phyloP scores from a whole-genome alignment of 1,140 invertebrate genomes.

The Drosophila pallidifrons region DNA sequence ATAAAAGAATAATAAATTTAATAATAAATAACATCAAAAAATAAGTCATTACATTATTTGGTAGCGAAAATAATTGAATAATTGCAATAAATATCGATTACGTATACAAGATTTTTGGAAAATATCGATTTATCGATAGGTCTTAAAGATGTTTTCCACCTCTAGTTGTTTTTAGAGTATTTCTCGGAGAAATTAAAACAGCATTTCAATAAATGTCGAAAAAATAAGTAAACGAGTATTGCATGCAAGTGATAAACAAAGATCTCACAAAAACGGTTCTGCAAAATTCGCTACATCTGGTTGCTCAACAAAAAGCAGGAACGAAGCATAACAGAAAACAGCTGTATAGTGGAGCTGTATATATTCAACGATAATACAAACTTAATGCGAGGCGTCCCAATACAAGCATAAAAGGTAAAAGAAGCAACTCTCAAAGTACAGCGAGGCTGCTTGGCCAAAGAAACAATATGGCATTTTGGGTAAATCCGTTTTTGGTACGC shows the following conservation, averaged over 20 bases:
- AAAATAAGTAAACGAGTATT: constrained; percentile 22
- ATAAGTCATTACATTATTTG: no score
- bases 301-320: not conserved
- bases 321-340: constrained; percentile 26
- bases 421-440: constrained; percentile 21
- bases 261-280: constrained; percentile 18
- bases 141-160: no score
- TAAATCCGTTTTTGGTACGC: constrained; percentile 55
- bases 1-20: no score
- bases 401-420: constrained; percentile 36
- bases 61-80: no score
- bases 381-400: constrained; percentile 31
- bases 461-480: constrained; percentile 69
- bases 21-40: no score
- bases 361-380: constrained; percentile 13
- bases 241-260: constrained; percentile 19
- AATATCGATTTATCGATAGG: no score
- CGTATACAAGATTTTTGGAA: no score
- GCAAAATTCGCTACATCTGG: constrained; percentile 12
- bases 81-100: no score
- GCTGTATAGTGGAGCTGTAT: constrained; percentile 17
- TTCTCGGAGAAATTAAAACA: constrained; percentile 50
- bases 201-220: constrained; percentile 41
- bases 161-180: constrained; percentile 43
- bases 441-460: constrained; percentile 43